Percentiles rank a stretch among this genome's conserved stretches.
phyloP scores from a whole-genome alignment of 2,888 invertebrate species.

The Volucella zonaria region DNA sequence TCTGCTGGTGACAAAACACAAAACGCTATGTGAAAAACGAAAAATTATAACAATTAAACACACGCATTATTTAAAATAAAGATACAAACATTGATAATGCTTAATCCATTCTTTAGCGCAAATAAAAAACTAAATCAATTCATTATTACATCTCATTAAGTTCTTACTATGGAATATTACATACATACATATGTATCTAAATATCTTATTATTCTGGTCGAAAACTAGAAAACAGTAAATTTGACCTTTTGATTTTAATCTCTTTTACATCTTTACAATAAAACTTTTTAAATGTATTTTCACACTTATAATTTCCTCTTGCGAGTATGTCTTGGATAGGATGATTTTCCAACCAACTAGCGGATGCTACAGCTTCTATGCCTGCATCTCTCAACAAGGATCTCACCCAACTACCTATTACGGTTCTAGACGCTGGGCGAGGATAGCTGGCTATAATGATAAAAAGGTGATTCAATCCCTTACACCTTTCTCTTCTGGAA shows the following conservation, averaged over 20 bases:
- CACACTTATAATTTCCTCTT: conserved; percentile 22
- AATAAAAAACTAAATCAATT: not conserved
- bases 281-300: conserved; percentile 36
- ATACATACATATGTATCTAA: too few species aligned
- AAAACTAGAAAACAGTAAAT: conserved; percentile 20
- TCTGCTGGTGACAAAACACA: conserved; percentile 53
- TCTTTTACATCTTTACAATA: conserved; percentile 31
- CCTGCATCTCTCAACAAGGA: conserved; percentile 3
- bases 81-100: not conserved
- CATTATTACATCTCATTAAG: not conserved
- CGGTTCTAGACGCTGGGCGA: too few species aligned
- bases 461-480: conserved; percentile 15
- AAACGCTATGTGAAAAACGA: conserved; percentile 45
- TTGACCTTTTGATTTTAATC: not conserved
- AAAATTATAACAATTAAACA: conserved; percentile 14
- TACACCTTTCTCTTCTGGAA: conserved; percentile 2
- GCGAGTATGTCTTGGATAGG: conserved; percentile 15
- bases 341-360: conserved; percentile 35
- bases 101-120: not conserved
- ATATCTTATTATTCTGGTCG: too few species aligned
- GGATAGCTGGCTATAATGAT: conserved; percentile 27
- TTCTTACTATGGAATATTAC: not conserved
- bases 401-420: conserved; percentile 46
- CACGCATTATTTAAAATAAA: conserved; percentile 11
- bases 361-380: conserved; percentile 20